Evolutionary conservation across 2,797 vertebrate genomes (phyloP), one percentile per base, ranked within the genome.

Genomic region (Cynopterus sphinx): DNA sequence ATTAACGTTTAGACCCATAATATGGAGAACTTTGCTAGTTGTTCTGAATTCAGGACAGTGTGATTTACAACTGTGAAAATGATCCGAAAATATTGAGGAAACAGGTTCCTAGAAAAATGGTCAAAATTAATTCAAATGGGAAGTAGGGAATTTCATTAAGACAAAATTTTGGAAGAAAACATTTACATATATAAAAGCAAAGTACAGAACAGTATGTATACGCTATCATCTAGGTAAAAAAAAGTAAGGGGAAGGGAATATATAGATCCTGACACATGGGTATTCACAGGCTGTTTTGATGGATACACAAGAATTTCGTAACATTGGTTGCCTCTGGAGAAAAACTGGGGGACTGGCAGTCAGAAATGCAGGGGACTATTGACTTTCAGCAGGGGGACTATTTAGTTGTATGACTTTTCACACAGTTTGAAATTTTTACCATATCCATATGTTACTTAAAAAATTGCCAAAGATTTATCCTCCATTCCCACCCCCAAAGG

Each of bases 101-200:
- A 95, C 75, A 31, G 61, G 49, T 91, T 90, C 43, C n/a, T 90
- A 91, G 57, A 95, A 88, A 89, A 92, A 84, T 79, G 68, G 46
- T 87, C 43, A 90, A 90, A 83, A 87, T 57, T 83, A 68, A 94
- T n/a, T 91, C 33, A 91, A 39, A 82, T 90, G 84, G 12, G 11
- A 90, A 53, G 11, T 73, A 86, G 26, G 21, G 12, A 70, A 84
- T 77, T 86, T 79, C 24, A 71, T 75, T 63, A 87, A 31, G 51
- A 79, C 24, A 87, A 74, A 85, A 63, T 46, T 86, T 92, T 79
- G 57, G 28, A 68, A 78, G 63, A 61, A 91, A 77, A 85, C 51
- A 24, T 9, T 19, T 24, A 68, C 70, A 65, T 93, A 84, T 70
- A 75, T 67, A 85, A 84, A 84, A 75, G 6, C 24, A 96, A 92